These are phyloP conservation scores for Pachyuromys duprasi DNA, from an alignment of 2,797 vertebrate species.

Conservation along the genomic window DNA sequence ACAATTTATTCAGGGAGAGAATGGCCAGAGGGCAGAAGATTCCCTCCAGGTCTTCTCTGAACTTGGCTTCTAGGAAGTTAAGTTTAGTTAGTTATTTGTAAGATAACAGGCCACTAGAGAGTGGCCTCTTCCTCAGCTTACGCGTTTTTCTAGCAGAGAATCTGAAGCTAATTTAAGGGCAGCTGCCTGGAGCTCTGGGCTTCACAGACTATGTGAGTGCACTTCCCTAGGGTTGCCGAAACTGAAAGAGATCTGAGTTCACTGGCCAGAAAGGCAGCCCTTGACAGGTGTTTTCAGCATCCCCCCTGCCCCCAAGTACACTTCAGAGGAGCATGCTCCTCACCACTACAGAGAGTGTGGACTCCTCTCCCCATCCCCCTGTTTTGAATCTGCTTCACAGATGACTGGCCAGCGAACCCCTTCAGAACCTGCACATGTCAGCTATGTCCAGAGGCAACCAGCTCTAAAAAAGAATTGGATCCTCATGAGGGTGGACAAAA, in stretches of 20 bases:
- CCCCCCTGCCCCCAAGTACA: background rate
- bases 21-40: background rate
- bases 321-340: background rate
- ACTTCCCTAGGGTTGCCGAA: background rate
- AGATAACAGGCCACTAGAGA: conserved; percentile 32
- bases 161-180: background rate
- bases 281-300: background rate
- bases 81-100: conserved; percentile 44
- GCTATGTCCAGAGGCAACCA: background rate
- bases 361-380: background rate
- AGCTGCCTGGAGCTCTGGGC: conserved; percentile 9
- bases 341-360: background rate
- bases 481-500: background rate
- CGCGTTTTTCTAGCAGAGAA: conserved; percentile 18
- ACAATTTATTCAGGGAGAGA: conserved; percentile 19
- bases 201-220: background rate
- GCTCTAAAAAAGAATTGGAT: background rate
- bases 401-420: background rate
- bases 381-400: background rate
- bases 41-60: background rate
- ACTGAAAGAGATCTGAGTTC: background rate
- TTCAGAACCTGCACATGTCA: accelerated
- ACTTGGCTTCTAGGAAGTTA: conserved; percentile 42
- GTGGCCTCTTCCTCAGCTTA: background rate
- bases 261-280: background rate